Conservation (phyloP, 2,888 invertebrate species). For the Oxystoma pomonae region DNA sequence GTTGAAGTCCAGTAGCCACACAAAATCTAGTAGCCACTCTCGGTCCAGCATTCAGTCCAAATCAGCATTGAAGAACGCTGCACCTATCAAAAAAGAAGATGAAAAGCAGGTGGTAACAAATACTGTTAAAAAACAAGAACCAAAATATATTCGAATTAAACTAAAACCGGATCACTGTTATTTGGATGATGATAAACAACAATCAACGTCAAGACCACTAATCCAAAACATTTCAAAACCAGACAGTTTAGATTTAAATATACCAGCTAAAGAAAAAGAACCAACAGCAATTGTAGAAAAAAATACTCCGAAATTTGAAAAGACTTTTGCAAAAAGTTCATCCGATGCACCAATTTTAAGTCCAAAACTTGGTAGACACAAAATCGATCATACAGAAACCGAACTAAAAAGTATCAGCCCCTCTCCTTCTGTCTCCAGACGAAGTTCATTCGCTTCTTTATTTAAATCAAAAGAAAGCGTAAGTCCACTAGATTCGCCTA, state of each 20-base stretch:
- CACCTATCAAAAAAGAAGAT: constrained; percentile 11
- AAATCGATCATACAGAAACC: constrained; percentile 26
- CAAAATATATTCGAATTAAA: constrained; percentile 62
- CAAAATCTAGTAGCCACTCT: background rate
- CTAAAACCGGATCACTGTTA: constrained; percentile 73
- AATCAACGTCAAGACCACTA: constrained; percentile 26
- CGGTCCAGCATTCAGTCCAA: constrained; percentile 16
- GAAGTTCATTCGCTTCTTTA: constrained; percentile 76
- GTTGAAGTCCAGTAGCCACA: background rate
- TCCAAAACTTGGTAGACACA: constrained; percentile 47
- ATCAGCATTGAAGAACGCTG: constrained; percentile 11
- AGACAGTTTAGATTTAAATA: constrained; percentile 50
- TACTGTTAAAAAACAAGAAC: constrained; percentile 32
- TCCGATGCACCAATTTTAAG: constrained; percentile 45
- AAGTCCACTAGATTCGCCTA: constrained; percentile 61
- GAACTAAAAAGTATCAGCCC: constrained; percentile 51
- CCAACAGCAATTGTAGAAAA: constrained; percentile 7
- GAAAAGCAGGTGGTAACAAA: constrained; percentile 14
- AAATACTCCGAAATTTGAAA: background rate
- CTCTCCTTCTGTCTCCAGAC: constrained; percentile 70
- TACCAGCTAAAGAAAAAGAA: background rate
- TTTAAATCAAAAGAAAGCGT: constrained; percentile 70
- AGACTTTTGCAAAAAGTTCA: constrained; percentile 27
- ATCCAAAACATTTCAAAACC: constrained; percentile 53
- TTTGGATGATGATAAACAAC: constrained; percentile 48